Percentiles rank a stretch among this genome's conserved stretches.
Evolutionary conservation across 2,113 vertebrate species (phyloP).

Genomic region (Crotalus tigris): DNA sequence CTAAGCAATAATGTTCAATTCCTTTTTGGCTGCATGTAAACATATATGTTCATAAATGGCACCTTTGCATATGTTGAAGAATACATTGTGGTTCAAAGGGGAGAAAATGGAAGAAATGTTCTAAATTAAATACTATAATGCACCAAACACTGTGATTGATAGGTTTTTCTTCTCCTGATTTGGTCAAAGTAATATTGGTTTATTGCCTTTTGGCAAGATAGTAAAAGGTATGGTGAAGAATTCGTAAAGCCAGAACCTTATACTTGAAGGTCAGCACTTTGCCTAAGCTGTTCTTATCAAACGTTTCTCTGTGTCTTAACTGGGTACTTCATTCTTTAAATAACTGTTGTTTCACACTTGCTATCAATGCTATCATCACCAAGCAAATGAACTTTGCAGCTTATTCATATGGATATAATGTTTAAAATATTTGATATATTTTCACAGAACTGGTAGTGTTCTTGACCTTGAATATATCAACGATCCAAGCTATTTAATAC

Average conservation of each 20-base stretch:
- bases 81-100: conserved; percentile 14
- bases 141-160: not conserved
- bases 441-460: not conserved
- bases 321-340: not conserved
- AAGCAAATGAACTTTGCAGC: not conserved
- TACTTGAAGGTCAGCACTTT: not conserved
- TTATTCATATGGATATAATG: not conserved
- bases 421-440: not conserved
- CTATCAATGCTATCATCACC: not conserved
- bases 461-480: not conserved
- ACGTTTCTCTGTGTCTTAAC: not conserved
- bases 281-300: not conserved
- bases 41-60: not conserved
- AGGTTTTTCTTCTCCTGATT: not conserved
- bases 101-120: not conserved
- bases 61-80: not conserved
- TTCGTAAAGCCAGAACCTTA: not conserved
- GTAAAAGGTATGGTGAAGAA: not conserved
- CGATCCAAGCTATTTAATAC: not conserved
- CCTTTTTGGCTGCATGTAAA: not conserved
- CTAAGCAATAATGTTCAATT: conserved; percentile 24
- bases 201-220: not conserved
- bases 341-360: not conserved
- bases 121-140: conserved; percentile 22
- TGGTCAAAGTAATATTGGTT: not conserved